A percentile compares a stretch with the other conserved stretches of the same genome.
Conservation (phyloP, 2,888 invertebrate genomes). For the Mimas tiliae region DNA sequence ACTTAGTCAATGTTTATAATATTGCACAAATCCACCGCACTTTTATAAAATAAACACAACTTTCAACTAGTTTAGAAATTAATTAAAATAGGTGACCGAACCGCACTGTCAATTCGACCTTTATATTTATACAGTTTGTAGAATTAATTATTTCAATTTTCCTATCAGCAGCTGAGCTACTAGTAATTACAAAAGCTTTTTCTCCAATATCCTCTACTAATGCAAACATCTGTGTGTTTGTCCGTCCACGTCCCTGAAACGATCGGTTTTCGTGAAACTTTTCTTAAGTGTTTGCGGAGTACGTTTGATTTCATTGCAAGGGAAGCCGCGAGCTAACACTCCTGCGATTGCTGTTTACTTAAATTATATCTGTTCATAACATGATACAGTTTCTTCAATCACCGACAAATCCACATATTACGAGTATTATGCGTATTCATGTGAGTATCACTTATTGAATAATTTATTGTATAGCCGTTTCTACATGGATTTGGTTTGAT, state of each 20-base stretch:
- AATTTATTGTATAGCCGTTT: background rate
- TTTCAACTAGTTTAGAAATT: no score
- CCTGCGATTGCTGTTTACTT: background rate
- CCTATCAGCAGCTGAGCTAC: no score
- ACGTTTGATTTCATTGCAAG: background rate
- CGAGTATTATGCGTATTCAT: background rate
- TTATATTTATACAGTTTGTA: no score
- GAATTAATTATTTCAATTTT: no score
- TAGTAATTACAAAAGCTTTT: background rate
- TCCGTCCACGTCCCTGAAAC: background rate
- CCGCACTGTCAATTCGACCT: no score
- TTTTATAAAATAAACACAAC: no score
- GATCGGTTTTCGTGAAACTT: background rate
- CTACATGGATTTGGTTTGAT: no score
- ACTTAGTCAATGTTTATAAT: no score
- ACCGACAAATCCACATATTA: background rate
- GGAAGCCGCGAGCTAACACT: background rate
- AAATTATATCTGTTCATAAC: background rate
- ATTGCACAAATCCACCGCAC: no score
- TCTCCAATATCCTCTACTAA: background rate
- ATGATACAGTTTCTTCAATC: background rate
- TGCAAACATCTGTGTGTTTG: background rate
- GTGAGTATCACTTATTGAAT: background rate
- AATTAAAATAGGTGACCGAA: no score
- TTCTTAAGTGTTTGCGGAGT: constrained; percentile 4